Conservation (phyloP, 2,888 invertebrate species). For the Panzeria rudis region DNA sequence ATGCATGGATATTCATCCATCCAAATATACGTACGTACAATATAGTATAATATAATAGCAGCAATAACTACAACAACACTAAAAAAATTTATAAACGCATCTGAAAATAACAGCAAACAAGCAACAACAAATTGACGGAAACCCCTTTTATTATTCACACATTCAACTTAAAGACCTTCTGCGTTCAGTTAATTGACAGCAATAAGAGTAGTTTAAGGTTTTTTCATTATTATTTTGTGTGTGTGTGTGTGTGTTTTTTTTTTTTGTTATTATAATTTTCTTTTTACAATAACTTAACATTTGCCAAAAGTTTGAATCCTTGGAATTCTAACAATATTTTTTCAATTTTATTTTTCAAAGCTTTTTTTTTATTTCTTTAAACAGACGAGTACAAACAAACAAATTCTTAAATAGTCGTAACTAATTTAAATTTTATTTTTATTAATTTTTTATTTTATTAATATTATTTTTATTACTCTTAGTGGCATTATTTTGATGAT, state of each 20-base stretch:
- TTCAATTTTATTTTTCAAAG: too few relatives aligned
- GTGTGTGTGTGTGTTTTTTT: neutral
- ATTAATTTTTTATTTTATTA: conserved; percentile 11
- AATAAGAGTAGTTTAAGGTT: conserved; percentile 43
- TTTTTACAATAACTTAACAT: conserved; percentile 42
- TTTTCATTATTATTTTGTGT: conserved; percentile 9
- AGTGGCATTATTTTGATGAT: conserved; percentile 67
- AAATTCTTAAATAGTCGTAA: neutral
- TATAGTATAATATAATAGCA: conserved; percentile 8
- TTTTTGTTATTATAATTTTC: conserved; percentile 26
- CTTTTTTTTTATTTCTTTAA: neutral
- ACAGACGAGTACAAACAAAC: neutral
- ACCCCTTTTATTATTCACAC: conserved; percentile 57
- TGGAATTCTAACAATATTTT: conserved; percentile 43
- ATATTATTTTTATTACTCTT: conserved; percentile 42
- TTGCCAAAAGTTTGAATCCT: conserved; percentile 49
- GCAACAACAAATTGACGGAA: conserved; percentile 61
- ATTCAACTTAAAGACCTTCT: conserved; percentile 59
- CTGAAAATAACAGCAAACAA: conserved; percentile 21
- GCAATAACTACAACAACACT: conserved; percentile 5
- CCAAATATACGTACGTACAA: neutral
- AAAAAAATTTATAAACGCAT: conserved; percentile 47
- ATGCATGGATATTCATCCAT: neutral
- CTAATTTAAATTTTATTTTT: neutral
- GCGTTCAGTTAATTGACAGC: conserved; percentile 63